Percentiles rank a stretch among this genome's conserved stretches.
phyloP scores from a whole-genome alignment of 1,140 invertebrate genomes.

The Scaptomyza hsui region DNA sequence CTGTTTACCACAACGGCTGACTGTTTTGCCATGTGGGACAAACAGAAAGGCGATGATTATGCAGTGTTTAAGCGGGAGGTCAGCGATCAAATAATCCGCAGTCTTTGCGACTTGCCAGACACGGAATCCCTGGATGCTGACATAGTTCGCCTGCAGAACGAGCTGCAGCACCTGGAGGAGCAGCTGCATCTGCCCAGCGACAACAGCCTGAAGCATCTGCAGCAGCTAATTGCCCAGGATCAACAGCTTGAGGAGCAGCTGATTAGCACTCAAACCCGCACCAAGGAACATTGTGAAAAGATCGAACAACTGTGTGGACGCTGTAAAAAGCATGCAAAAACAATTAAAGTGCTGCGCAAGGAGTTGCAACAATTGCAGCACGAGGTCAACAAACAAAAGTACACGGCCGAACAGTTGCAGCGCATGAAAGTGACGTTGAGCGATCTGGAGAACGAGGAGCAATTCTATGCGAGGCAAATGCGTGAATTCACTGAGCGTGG shows the following conservation, averaged over 20 bases:
- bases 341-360: not conserved
- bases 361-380: conserved; percentile 25
- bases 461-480: conserved; percentile 52
- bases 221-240: conserved; percentile 5
- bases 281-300: conserved; percentile 5
- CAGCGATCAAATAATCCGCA: conserved; percentile 15
- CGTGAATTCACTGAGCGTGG: conserved; percentile 40
- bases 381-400: conserved; percentile 35
- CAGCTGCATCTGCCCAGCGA: conserved; percentile 9
- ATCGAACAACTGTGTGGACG: not conserved
- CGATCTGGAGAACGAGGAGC: conserved; percentile 36
- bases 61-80: conserved; percentile 4
- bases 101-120: conserved; percentile 22
- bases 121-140: conserved; percentile 1
- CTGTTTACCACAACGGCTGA: conserved; percentile 23
- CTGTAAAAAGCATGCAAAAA: not conserved
- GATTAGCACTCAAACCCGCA: not conserved
- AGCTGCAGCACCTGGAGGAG: conserved; percentile 25
- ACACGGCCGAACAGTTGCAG: conserved; percentile 30
- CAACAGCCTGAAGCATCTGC: not conserved
- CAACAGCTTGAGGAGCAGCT: conserved; percentile 17
- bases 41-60: conserved; percentile 29
- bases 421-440: conserved; percentile 19
- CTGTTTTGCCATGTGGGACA: conserved; percentile 34
- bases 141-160: not conserved